Evolutionary conservation across 2,888 invertebrate genomes (phyloP).

Genomic region (Calliphora vomitoria): DNA sequence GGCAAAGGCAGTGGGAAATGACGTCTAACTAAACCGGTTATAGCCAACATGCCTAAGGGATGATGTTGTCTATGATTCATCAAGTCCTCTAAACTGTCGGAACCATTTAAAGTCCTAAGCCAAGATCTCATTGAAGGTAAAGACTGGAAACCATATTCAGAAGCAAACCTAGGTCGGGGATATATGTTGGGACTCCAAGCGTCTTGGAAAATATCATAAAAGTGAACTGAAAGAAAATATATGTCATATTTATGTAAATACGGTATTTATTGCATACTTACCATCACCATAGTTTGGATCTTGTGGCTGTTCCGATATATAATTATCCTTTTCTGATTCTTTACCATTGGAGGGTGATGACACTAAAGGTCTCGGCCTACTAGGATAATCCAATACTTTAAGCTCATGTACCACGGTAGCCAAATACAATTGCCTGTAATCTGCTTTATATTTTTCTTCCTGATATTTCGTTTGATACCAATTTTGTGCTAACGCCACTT

Average conservation of each 20-base stretch:
- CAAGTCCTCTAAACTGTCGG: constrained; percentile 87
- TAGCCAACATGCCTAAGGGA: constrained; percentile 88
- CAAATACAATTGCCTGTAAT: constrained; percentile 94
- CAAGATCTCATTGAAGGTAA: constrained; percentile 91
- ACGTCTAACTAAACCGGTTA: constrained; percentile 87
- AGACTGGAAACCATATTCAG: constrained; percentile 98
- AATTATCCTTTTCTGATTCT: constrained; percentile 88
- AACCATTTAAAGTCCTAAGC: constrained; percentile 86
- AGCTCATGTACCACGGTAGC: constrained; percentile 89
- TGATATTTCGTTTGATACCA: constrained; percentile 89
- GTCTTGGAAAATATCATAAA: constrained; percentile 93
- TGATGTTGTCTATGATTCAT: constrained; percentile 94
- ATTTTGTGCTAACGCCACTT: constrained; percentile 92
- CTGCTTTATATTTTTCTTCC: constrained; percentile 87
- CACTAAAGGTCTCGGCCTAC: constrained; percentile 86
- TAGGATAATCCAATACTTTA: constrained; percentile 78
- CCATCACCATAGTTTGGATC: constrained; percentile 93
- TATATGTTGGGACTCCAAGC: constrained; percentile 92
- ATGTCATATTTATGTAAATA: not conserved
- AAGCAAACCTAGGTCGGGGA: constrained; percentile 93
- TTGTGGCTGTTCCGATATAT: constrained; percentile 91
- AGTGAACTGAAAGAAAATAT: constrained; percentile 88
- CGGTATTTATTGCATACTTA: constrained; percentile 80
- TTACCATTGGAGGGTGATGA: constrained; percentile 97
- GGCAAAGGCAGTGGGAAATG: constrained; percentile 88